Base-by-base conservation (phyloP, 2,888 invertebrate genomes). In the Lottia gigantea region DNA sequence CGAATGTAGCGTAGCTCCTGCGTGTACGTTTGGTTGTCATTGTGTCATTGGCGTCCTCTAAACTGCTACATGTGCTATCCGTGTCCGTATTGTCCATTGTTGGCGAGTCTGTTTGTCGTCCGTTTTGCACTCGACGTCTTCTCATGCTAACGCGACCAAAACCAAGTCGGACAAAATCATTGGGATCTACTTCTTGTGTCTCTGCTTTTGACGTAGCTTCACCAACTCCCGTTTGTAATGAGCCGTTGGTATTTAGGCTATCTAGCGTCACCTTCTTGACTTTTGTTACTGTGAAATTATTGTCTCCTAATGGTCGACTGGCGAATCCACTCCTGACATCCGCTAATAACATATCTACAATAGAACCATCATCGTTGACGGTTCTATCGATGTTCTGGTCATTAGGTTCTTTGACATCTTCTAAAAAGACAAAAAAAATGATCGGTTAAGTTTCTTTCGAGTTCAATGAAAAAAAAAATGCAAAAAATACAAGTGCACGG, bases 291-390 rank as follows among this genome's bases (percentile, higher is more conserved):
- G 81, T 80, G 75, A 85, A 85, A 70, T 76, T 83, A 19, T 82
- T 78, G n/a, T 84, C 82, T 8, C 76, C 80, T 67, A 78, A 79
- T 62, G 81, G 83, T 67, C 82, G 78, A 66, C 79, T 78, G 1
- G 79, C 79, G 70, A 84, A 86, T 45, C 87, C 86, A 70, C 82
- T 84, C 64, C 85, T 74, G 26, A 87, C 86, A 71, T 87, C 85
- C 16, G 85, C 85, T 47, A 86, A 78, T 25, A 86, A 75, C 76
- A 82, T 79, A 65, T 87, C 86, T n/a, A 87, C 84, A 64, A 86
- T 86, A 63, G 81, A 82, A 8, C 82, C 82, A 46, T 82, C 80
- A 8, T 75, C 78, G 1, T 70, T 74, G 7, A 73, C 71, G 8
- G 74, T 75, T 61, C 74, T 61, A 11, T 80, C 78, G 49, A 78